Conservation (phyloP, 1,140 invertebrate species). For the Aphaenogaster rudis region DNA sequence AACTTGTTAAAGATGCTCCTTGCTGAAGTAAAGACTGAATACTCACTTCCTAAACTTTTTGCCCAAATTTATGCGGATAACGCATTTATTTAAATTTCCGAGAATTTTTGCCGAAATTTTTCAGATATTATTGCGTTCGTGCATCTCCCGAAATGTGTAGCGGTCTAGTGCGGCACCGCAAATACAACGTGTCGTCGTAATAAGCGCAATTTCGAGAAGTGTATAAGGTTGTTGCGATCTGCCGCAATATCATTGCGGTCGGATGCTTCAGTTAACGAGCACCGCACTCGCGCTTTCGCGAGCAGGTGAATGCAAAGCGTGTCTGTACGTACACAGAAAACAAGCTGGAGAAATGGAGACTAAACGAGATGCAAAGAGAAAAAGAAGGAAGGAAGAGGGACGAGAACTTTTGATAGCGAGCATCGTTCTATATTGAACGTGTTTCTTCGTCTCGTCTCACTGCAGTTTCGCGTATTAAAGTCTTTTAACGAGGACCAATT, state of each 20-base stretch:
- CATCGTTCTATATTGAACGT: constrained; percentile 18
- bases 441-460: not conserved
- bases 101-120: not conserved
- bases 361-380: not conserved
- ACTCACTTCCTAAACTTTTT: not conserved
- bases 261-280: constrained; percentile 54
- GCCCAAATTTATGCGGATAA: not conserved
- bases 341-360: not conserved
- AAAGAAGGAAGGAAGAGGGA: not conserved
- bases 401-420: constrained; percentile 8
- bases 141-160: not conserved
- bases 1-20: not conserved
- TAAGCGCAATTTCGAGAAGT: constrained; percentile 40
- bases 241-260: constrained; percentile 52
- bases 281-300: constrained; percentile 4
- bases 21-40: not conserved
- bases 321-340: not conserved
- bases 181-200: constrained; percentile 40
- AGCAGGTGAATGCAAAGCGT: constrained; percentile 33
- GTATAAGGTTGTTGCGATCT: constrained; percentile 41
- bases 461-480: constrained; percentile 68
- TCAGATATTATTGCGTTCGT: not conserved
- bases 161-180: too few relatives aligned
- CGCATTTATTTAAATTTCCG: not conserved
- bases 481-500: constrained; percentile 69